phyloP scores from a whole-genome alignment of 2,888 invertebrate species.

The Coenonympha arcania region DNA sequence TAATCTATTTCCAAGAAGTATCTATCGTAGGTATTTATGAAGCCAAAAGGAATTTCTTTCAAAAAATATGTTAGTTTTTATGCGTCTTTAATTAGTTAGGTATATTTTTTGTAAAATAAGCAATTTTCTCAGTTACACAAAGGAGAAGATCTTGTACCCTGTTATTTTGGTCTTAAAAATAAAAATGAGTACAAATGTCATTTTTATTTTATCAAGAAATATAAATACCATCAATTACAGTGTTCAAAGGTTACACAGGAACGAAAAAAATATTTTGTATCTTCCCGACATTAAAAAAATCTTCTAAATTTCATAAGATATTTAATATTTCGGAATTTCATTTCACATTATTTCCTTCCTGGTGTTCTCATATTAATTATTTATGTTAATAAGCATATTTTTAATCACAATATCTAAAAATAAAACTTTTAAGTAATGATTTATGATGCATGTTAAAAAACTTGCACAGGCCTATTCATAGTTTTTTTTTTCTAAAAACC shows the following conservation, averaged over 20 bases:
- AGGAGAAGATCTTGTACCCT: conserved; percentile 21
- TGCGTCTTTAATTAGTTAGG: conserved; percentile 38
- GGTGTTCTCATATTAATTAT: too few relatives aligned
- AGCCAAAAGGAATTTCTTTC: conserved; percentile 30
- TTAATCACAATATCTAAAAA: too few relatives aligned
- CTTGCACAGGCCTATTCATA: not conserved
- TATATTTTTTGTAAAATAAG: conserved; percentile 19
- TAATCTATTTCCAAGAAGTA: conserved; percentile 28
- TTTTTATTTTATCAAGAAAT: not conserved
- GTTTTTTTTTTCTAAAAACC: not conserved
- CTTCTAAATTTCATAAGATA: too few relatives aligned
- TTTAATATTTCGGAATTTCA: too few relatives aligned
- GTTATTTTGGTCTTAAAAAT: conserved; percentile 20
- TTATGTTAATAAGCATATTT: too few relatives aligned
- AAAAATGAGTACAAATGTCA: not conserved
- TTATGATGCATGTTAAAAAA: not conserved
- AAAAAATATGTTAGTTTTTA: conserved; percentile 50
- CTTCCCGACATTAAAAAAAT: too few relatives aligned
- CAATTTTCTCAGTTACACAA: conserved; percentile 9
- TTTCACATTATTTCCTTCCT: too few relatives aligned
- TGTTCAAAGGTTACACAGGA: too few relatives aligned
- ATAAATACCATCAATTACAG: too few relatives aligned
- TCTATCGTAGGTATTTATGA: too few relatives aligned
- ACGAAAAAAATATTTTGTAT: too few relatives aligned
- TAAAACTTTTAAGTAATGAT: too few relatives aligned